Conservation (phyloP, 64 coral and sea anemone species). For the Hydrozoanthus tunicans region DNA sequence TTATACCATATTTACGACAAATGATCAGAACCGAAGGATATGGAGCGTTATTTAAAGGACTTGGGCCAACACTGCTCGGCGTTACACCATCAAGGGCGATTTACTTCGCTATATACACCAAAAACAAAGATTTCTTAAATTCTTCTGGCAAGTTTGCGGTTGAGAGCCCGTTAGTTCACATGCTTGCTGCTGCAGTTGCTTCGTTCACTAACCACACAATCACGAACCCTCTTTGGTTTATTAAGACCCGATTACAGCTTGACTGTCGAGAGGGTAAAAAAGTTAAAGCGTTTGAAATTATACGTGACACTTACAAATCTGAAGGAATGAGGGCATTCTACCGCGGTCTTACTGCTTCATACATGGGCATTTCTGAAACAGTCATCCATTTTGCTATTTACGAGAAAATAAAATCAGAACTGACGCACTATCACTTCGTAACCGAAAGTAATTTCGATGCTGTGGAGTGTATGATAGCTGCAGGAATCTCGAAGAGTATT, state of each 20-base stretch:
- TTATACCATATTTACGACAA: conserved; percentile 78
- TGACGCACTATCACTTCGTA: conserved; percentile 59
- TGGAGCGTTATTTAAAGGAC: conserved; percentile 85
- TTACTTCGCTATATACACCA: conserved; percentile 94
- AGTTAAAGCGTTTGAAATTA: conserved; percentile 68
- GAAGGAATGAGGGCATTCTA: conserved; percentile 94
- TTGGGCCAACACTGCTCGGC: conserved; percentile 82
- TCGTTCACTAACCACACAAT: conserved; percentile 86
- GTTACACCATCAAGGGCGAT: conserved; percentile 98
- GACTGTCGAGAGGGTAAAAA: conserved; percentile 67
- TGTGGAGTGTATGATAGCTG: conserved; percentile 81
- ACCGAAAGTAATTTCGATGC: conserved; percentile 57
- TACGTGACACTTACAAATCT: conserved; percentile 74
- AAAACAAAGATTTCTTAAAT: conserved; percentile 80
- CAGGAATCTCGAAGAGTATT: conserved; percentile 87
- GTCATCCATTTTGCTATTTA: conserved; percentile 95
- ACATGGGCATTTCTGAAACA: conserved; percentile 93
- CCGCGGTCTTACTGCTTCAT: conserved; percentile 86
- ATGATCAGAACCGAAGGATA: conserved; percentile 90
- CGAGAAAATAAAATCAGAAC: conserved; percentile 77
- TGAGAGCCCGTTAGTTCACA: conserved; percentile 72
- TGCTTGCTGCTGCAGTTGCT: conserved; percentile 79
- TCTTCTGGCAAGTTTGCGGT: conserved; percentile 62
- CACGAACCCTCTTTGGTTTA: conserved; percentile 95
- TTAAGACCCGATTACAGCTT: conserved; percentile 94